A percentile compares a stretch with the other conserved stretches of the same genome.
phyloP scores from a whole-genome alignment of 2,797 vertebrate genomes.

The Rallus crepitans region DNA sequence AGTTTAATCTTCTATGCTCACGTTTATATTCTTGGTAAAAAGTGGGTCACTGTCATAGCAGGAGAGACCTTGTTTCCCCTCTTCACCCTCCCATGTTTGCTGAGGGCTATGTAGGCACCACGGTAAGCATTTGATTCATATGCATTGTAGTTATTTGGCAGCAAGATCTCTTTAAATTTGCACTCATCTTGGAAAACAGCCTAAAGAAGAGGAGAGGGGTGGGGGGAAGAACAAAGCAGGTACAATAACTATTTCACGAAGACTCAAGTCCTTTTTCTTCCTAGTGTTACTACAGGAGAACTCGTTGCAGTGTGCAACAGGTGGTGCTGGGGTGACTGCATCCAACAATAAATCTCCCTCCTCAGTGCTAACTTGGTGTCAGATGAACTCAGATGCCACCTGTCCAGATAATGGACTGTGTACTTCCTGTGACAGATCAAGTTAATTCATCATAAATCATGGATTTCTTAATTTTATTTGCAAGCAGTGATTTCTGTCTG shows the following conservation, averaged over 20 bases:
- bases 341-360: slow-evolving; percentile 48
- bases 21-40: slow-evolving; percentile 93
- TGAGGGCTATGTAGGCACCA: slow-evolving; percentile 93
- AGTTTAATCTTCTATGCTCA: not conserved
- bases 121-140: slow-evolving; percentile 89
- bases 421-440: slow-evolving; percentile 52
- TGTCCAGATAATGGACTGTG: slow-evolving; percentile 52
- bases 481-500: not conserved
- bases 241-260: not conserved
- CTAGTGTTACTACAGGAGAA: not conserved
- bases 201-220: slow-evolving; percentile 67
- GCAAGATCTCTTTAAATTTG: slow-evolving; percentile 93
- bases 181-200: slow-evolving; percentile 93
- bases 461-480: not conserved
- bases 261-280: not conserved
- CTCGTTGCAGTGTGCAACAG: not conserved
- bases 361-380: slow-evolving; percentile 54
- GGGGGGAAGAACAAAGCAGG: not conserved
- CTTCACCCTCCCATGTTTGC: slow-evolving; percentile 93
- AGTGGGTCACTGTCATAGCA: slow-evolving; percentile 95
- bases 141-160: slow-evolving; percentile 97
- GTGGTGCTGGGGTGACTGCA: slow-evolving; percentile 29
- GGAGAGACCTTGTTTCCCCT: slow-evolving; percentile 92
- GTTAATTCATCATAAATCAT: slow-evolving; percentile 3
- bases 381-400: slow-evolving; percentile 57